These are phyloP conservation scores for Paedocypris micromegethes DNA, from an alignment of 2,797 vertebrate genomes.

Conservation along the genomic window DNA sequence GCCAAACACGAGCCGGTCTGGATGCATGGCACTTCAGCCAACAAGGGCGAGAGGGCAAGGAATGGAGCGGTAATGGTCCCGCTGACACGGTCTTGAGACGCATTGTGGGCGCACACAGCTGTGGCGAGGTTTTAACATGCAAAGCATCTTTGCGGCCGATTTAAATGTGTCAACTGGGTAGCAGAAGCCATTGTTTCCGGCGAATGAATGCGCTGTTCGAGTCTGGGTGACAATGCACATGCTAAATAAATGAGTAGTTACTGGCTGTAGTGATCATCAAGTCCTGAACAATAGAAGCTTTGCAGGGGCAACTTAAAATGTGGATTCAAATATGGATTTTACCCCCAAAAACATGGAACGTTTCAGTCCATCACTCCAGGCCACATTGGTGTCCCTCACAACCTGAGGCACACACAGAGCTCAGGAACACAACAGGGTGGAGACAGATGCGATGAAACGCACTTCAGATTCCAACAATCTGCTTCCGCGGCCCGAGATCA, in stretches of 20 bases:
- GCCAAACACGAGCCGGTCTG: slow-evolving; percentile 60
- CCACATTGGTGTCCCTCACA: too few species aligned
- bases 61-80: slow-evolving; percentile 72
- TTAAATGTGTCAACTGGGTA: slow-evolving; percentile 33
- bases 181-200: slow-evolving; percentile 12
- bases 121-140: slow-evolving; percentile 55
- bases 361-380: too few species aligned
- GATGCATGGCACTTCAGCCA: slow-evolving; percentile 71
- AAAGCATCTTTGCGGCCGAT: slow-evolving; percentile 54
- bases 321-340: too few species aligned
- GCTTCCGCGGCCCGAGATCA: slow-evolving; percentile 59
- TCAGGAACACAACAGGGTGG: slow-evolving; percentile 55
- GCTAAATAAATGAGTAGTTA: slow-evolving; percentile 30
- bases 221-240: slow-evolving; percentile 12
- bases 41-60: slow-evolving; percentile 73
- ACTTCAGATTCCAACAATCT: slow-evolving; percentile 70
- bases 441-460: slow-evolving; percentile 69
- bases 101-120: slow-evolving; percentile 61
- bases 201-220: slow-evolving; percentile 27
- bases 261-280: slow-evolving; percentile 6
- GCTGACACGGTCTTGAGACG: slow-evolving; percentile 65
- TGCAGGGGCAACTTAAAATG: too few species aligned
- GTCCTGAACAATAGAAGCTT: too few species aligned
- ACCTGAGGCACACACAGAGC: slow-evolving; percentile 47
- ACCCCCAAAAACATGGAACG: too few species aligned